A percentile compares a stretch with the other conserved stretches of the same genome.
Conservation (phyloP, 2,888 invertebrate species). For the Sminthurides aquaticus region DNA sequence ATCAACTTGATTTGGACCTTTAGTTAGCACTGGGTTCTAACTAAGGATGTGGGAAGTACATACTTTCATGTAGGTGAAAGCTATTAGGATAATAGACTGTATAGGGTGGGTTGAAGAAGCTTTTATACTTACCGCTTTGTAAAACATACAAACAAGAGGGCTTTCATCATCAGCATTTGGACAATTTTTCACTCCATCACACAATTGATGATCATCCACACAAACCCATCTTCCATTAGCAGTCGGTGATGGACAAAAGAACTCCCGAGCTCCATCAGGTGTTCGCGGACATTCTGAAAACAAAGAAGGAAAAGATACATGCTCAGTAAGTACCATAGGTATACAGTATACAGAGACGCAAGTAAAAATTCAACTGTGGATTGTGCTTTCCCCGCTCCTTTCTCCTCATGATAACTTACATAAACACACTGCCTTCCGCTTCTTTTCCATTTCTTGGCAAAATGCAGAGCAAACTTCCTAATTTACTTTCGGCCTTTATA, state of each 20-base stretch:
- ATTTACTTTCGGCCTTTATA: no score
- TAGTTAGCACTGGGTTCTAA: no score
- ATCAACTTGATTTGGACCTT: no score
- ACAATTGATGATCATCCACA: constrained; percentile 34
- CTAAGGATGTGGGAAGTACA: no score
- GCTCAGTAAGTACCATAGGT: neutral
- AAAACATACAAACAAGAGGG: constrained; percentile 33
- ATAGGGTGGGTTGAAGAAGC: no score
- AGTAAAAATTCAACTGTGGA: no score
- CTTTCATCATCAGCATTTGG: constrained; percentile 40
- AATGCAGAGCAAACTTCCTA: no score
- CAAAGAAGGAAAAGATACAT: neutral
- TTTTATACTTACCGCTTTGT: constrained; percentile 30
- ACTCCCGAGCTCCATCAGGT: constrained; percentile 28
- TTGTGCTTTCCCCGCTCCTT: no score
- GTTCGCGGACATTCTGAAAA: constrained; percentile 34
- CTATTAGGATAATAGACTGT: neutral
- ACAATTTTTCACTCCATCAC: constrained; percentile 37
- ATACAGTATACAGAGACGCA: no score
- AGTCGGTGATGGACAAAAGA: constrained; percentile 35
- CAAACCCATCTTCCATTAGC: constrained; percentile 27
- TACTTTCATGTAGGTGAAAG: neutral
- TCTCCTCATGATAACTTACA: no score
- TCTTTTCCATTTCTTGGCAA: no score
- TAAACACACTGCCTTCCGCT: no score